Evolutionary conservation across 2,888 invertebrate species (phyloP), one percentile per base, ranked within the genome.

Genomic region (Neoaliturus tenellus): DNA sequence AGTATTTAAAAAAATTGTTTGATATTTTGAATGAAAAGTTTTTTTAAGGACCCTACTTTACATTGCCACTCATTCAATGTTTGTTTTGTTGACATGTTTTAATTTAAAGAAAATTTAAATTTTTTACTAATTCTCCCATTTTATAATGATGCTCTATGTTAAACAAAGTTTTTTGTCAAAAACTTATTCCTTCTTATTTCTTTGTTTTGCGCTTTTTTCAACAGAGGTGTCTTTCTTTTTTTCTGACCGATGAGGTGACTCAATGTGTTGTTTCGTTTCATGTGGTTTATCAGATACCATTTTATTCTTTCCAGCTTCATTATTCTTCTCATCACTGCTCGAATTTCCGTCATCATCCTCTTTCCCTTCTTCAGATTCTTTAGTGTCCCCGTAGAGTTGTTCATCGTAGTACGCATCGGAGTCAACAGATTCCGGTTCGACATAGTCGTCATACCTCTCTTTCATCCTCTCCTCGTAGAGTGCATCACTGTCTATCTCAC

Each of bases 401-500:
- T 62, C 62, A 31, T 62, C 62, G 14, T 62, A 62, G 14, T 31
- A 62, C 1, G 62, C 62, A 62, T 62, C 62, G n/a, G 62, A 62
- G 28, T 62, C 62, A 2, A 10, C 62, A 3, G 62, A 62, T 62
- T 62, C 75, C 2, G 75, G 48, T 6, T 75, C 75, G 28, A 25
- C 48, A 25, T 75, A 75, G 48, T 75, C 39, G 12, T 75, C 39
- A 10, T 39, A 44, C 12, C 28, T 28, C 17, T 75, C 39, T 17
- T 75, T 75, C 75, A 75, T 44, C n/a, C 28, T 6, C 17, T 75
- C 75, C 23, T 75, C 44, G 35, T 75, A 75, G 17, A 75, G 14
- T 5, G 35, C 44, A 8, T 75, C 75, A 28, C 44, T 75, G 31
- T 75, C 75, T 4, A 75, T 44, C 8, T 35, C 75, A 28, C 39